phyloP scores from a whole-genome alignment of 2,113 vertebrate genomes.

The Lycocorax pyrrhopterus region DNA sequence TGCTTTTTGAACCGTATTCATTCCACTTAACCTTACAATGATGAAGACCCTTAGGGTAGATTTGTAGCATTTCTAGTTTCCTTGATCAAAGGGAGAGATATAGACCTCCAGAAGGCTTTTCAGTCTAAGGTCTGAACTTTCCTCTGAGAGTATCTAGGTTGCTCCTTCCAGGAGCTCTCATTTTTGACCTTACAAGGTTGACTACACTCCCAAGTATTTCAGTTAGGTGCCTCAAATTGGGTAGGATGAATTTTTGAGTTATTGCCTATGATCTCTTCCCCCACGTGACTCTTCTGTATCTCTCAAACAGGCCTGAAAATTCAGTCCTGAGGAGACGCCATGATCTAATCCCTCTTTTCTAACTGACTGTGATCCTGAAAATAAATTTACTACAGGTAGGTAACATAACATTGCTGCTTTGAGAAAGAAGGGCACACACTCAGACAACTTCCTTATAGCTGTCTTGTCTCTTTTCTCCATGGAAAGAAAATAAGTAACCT shows the following conservation, averaged over 20 bases:
- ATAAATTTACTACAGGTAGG: not conserved
- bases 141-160: not conserved
- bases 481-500: too few species aligned
- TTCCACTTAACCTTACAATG: not conserved
- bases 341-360: not conserved
- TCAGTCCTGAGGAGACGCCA: not conserved
- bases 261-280: not conserved
- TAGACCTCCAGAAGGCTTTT: not conserved
- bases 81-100: not conserved
- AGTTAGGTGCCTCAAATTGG: not conserved
- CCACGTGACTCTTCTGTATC: not conserved
- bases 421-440: not conserved
- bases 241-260: not conserved
- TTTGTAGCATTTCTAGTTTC: not conserved
- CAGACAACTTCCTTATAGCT: not conserved
- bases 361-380: not conserved
- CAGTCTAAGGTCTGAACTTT: not conserved
- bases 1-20: not conserved
- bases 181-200: not conserved
- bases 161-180: not conserved
- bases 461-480: not conserved
- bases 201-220: not conserved
- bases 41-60: not conserved
- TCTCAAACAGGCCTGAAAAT: not conserved
- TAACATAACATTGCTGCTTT: not conserved